Percentiles rank a stretch among this genome's conserved stretches.
phyloP scores from a whole-genome alignment of 2,113 vertebrate species.

The Sialia sialis region DNA sequence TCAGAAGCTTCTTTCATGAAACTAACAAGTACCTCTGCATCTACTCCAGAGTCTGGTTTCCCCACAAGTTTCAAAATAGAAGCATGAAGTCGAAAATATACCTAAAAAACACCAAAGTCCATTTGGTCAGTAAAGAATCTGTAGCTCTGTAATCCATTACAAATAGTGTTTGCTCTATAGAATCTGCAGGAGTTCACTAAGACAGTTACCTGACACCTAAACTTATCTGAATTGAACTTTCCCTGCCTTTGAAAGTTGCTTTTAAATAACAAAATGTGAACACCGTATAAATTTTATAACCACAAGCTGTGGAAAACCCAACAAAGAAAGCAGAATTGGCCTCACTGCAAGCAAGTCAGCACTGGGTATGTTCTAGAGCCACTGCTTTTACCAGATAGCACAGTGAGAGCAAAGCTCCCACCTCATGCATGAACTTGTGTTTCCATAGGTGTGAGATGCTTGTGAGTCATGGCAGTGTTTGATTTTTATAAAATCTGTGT shows the following conservation, averaged over 20 bases:
- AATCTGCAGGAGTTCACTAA: not conserved
- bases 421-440: not conserved
- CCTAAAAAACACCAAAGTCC: slow-evolving; percentile 65
- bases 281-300: not conserved
- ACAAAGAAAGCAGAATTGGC: not conserved
- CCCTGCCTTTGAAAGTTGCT: not conserved
- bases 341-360: not conserved
- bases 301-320: not conserved
- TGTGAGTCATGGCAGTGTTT: not conserved
- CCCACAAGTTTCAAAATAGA: slow-evolving; percentile 93
- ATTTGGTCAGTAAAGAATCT: not conserved
- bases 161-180: not conserved
- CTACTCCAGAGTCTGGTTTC: slow-evolving; percentile 74
- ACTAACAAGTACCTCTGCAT: slow-evolving; percentile 84
- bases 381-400: not conserved
- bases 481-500: not conserved
- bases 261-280: not conserved
- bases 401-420: not conserved
- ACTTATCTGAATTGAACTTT: not conserved
- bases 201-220: not conserved
- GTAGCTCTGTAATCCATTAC: not conserved
- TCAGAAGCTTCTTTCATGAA: slow-evolving; percentile 90
- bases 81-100: slow-evolving; percentile 91
- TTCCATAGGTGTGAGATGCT: fast-evolving
- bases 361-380: not conserved